A percentile compares a stretch with the other conserved stretches of the same genome.
Evolutionary conservation across 2,113 vertebrate genomes (phyloP).

Genomic region (Conger conger): DNA sequence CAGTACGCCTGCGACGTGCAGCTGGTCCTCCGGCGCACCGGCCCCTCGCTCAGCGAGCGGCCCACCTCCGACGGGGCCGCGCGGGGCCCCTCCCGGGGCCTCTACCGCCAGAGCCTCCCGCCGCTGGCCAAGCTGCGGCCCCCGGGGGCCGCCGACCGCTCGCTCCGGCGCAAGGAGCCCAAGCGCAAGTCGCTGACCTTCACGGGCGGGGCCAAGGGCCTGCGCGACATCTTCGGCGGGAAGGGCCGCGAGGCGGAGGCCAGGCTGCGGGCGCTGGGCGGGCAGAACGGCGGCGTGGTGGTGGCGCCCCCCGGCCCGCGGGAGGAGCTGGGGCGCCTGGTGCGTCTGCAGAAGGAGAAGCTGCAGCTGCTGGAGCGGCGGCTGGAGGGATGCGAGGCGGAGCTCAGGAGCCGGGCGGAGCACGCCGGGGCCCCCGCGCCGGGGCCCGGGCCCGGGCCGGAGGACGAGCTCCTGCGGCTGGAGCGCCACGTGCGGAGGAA

Average conservation of each 20-base stretch:
- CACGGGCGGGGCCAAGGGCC: constrained; percentile 85
- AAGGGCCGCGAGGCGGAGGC: constrained; percentile 75
- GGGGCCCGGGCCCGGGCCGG: constrained; percentile 56
- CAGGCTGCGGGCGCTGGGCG: constrained; percentile 77
- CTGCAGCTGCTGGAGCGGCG: constrained; percentile 82
- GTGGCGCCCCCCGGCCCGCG: constrained; percentile 62
- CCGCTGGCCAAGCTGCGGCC: constrained; percentile 89
- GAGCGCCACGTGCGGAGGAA: constrained; percentile 90
- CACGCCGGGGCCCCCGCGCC: too few relatives aligned
- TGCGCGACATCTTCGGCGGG: constrained; percentile 89
- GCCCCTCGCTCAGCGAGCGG: constrained; percentile 87
- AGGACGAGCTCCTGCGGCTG: constrained; percentile 83
- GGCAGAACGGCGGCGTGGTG: constrained; percentile 41
- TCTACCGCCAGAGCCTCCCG: constrained; percentile 90
- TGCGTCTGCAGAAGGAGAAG: constrained; percentile 87
- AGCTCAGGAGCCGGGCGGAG: constrained; percentile 72
- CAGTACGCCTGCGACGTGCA: constrained; percentile 96
- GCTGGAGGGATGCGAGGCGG: constrained; percentile 78
- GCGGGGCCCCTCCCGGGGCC: constrained; percentile 84
- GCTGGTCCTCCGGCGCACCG: constrained; percentile 88
- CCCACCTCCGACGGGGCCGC: constrained; percentile 86
- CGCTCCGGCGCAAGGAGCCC: constrained; percentile 86
- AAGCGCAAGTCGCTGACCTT: constrained; percentile 96
- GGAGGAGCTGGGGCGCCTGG: constrained; percentile 83
- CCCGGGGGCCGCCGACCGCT: constrained; percentile 69